Base-by-base conservation (phyloP, 2,797 vertebrate genomes). In the Gobionotothen gibberifrons region DNA sequence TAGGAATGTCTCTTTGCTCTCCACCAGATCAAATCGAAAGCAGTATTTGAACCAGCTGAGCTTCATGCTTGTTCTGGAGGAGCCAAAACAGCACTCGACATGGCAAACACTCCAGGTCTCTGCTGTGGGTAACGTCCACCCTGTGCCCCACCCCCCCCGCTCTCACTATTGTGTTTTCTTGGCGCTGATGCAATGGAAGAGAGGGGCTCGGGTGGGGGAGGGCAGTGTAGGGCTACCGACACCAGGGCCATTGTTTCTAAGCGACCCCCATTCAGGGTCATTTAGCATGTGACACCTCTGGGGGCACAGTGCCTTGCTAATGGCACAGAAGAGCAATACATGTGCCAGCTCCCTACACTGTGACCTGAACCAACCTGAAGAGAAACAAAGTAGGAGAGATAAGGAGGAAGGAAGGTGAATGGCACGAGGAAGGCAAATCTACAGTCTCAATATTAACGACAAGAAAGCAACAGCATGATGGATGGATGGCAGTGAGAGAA, bases 211-310 rank as follows among this genome's bases (percentile, higher is more conserved):
- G 66, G 67, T 87, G 85, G 85, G 90, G 90, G 85, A 84, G 85
- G 90, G 85, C 81, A 85, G 84, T 77, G 81, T 46, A 85, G 79
- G 86, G 85, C 82, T 87, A 93, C 92, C 86, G 86, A 91, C 93
- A 93, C 92, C 93, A 84, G 62, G 76, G 78, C 88, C 82, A 93
- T 94, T 94, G 94, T 94, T 89, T 89, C 88, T 72, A 56, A 66
- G 71, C 77, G 79, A 92, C 89, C 90, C 90, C 90, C 88, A 90
- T 93, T 93, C 93, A 90, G 93, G 90, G 92, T 94, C 90, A 93
- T 91, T 93, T 92, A 92, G 88, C 93, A 93, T 93, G 89, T 85
- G 90, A 94, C 93, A 93, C 90, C 90, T 93, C 87, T 67, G 61
- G 87, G 89, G 91, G 92, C 90, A 93, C 83, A 64, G 85, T 69